A percentile compares a stretch with the other conserved stretches of the same genome.
These are phyloP conservation scores for Drymonia ruficornis DNA, from an alignment of 2,888 invertebrate genomes.

Conservation along the genomic window DNA sequence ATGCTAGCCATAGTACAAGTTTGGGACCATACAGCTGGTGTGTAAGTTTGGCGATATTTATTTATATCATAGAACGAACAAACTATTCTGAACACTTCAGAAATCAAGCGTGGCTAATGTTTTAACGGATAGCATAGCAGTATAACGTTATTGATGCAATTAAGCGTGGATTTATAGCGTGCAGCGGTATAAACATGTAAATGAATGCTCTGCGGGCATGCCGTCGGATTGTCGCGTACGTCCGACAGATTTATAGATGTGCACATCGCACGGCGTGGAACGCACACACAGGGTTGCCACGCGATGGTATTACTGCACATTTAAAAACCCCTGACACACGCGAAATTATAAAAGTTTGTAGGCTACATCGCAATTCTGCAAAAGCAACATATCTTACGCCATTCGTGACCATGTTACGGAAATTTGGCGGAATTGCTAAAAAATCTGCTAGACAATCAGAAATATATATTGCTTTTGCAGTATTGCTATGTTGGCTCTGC, in stretches of 20 bases:
- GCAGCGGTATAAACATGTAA: constrained; percentile 47
- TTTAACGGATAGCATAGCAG: constrained; percentile 28
- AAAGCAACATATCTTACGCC: too few relatives aligned
- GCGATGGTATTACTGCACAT: background rate
- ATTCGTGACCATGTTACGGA: too few relatives aligned
- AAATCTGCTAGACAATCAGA: too few relatives aligned
- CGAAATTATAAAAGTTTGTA: too few relatives aligned
- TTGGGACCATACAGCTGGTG: too few relatives aligned
- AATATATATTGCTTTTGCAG: too few relatives aligned
- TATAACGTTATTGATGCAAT: constrained; percentile 41
- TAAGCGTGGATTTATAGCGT: constrained; percentile 40
- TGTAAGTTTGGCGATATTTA: too few relatives aligned
- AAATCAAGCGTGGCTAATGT: constrained; percentile 17
- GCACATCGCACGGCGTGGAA: constrained; percentile 12
- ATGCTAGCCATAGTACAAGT: too few relatives aligned
- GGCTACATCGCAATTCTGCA: too few relatives aligned
- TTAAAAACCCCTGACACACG: background rate
- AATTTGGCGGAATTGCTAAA: too few relatives aligned
- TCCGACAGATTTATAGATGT: constrained; percentile 33
- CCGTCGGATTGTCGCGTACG: constrained; percentile 33
- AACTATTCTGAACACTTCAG: background rate
- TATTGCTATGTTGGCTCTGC: too few relatives aligned
- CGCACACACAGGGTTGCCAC: constrained; percentile 17
- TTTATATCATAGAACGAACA: too few relatives aligned
- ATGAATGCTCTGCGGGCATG: constrained; percentile 32